Evolutionary conservation across 2,113 vertebrate species (phyloP), one percentile per base, ranked within the genome.

Genomic region (Neoarius graeffei): DNA sequence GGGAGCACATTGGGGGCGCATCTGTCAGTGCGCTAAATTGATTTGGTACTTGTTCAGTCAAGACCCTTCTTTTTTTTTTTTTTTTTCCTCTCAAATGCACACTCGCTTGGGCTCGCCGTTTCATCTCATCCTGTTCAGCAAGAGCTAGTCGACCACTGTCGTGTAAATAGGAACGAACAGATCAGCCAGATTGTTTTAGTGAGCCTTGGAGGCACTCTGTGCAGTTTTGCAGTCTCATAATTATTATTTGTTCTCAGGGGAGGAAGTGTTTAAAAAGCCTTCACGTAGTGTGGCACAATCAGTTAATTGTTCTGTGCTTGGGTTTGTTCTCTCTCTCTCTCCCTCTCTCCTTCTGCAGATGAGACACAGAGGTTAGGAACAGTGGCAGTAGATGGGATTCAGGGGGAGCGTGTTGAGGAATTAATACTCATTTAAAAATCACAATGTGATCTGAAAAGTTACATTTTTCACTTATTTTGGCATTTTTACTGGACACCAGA

Each of bases 181-280:
- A 91, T 91, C 81, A 83, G 86, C 81, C 88, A 88, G 86, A 89
- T 91, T 89, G 90, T 86, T 88, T 89, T 83, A 81, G 80, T 76
- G 80, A 81, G 86, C 88, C 90, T 89, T 71, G 76, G 76, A 89
- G 81, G 87, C 86, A 81, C 86, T 76, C 54, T 1, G 59, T 60
- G 79, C 87, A 86, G 86, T 88, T 85, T 84, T 87, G 84, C 84
- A 88, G 84, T 89, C 87, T 88, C 81, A 87, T 90, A 88, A 89
- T 91, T 91, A 91, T 81, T 91, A 89, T 88, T 89, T 89, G 88
- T 89, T 89, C 87, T 89, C 87, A 52, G 74, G 84, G 88, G 88
- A 59, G 82, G 27, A 87, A 88, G 83, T 86, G 87, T 89, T 91
- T 91, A 87, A 91, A 91, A 81, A 88, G 86, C 84, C 85, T 89